phyloP scores from a whole-genome alignment of 2,888 invertebrate genomes.

The Polyommatus icarus region DNA sequence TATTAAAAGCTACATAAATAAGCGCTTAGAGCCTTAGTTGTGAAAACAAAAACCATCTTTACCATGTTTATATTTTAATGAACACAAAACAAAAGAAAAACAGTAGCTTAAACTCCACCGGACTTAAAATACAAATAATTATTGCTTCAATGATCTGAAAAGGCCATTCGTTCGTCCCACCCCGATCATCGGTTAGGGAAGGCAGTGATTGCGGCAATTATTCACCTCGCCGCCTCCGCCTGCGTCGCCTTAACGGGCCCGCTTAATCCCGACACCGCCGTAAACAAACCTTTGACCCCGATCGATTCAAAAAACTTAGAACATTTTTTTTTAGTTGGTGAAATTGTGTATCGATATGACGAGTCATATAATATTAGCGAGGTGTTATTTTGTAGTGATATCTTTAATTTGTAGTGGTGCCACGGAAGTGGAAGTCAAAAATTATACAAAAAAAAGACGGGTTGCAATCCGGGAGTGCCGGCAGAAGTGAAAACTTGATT shows the following conservation, averaged over 20 bases:
- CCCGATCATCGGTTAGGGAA: conserved; percentile 59
- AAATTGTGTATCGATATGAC: neutral
- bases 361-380: neutral
- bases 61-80: neutral
- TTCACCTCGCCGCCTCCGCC: conserved; percentile 63
- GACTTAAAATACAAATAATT: conserved; percentile 31
- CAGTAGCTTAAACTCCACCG: neutral
- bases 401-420: neutral
- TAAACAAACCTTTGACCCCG: conserved; percentile 45
- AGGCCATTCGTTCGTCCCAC: conserved; percentile 46
- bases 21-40: neutral
- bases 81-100: neutral
- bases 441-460: neutral
- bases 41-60: neutral
- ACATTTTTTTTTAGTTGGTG: neutral
- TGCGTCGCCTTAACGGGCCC: conserved; percentile 52
- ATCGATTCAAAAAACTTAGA: conserved; percentile 40
- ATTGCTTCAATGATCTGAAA: conserved; percentile 30
- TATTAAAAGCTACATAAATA: too few species aligned
- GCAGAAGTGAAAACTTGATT: too few species aligned
- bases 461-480: too few species aligned
- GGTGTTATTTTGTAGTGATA: neutral
- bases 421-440: neutral
- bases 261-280: conserved; percentile 52
- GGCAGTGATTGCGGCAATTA: conserved; percentile 70